These are phyloP conservation scores for Osmerus mordax DNA, from an alignment of 2,113 vertebrate species.

Conservation along the genomic window DNA sequence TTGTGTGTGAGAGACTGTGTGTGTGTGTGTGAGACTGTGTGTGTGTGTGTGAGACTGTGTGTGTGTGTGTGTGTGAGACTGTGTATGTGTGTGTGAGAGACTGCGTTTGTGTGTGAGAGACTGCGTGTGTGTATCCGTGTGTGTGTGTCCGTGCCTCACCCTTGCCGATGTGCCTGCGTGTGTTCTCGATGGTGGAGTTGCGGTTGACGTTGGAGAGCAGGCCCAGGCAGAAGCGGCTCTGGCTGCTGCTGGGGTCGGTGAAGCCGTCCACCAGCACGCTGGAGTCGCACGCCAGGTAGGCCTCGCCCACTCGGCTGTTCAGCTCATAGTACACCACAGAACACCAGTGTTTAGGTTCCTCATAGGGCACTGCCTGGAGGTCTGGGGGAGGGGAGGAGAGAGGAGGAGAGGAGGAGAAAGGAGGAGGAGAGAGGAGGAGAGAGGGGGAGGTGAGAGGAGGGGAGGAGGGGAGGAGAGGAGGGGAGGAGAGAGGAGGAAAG, in stretches of 20 bases:
- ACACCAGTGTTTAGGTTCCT: conserved; percentile 85
- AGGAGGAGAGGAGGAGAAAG: not conserved
- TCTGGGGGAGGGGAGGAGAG: conserved; percentile 54
- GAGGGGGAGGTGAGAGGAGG: not conserved
- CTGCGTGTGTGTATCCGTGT: conserved; percentile 65
- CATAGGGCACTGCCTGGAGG: conserved; percentile 81
- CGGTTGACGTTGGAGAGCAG: conserved; percentile 83
- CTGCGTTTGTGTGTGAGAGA: conserved; percentile 42
- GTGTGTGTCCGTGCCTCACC: conserved; percentile 48
- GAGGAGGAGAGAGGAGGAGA: too few species aligned
- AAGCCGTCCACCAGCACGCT: conserved; percentile 83
- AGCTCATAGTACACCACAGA: conserved; percentile 86
- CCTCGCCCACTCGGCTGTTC: conserved; percentile 81
- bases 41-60: conserved; percentile 50
- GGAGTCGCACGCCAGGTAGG: conserved; percentile 82
- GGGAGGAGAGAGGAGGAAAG: not conserved
- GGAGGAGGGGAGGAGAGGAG: not conserved
- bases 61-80: conserved; percentile 69
- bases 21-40: conserved; percentile 70
- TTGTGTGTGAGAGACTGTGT: conserved; percentile 42
- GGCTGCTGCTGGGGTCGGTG: conserved; percentile 84
- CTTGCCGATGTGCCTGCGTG: conserved; percentile 81
- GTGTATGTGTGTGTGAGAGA: conserved; percentile 51
- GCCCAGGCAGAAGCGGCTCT: conserved; percentile 84
- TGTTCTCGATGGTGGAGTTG: conserved; percentile 85